Evolutionary conservation across 2,797 vertebrate species (phyloP).

Genomic region (Onychomys torridus): DNA sequence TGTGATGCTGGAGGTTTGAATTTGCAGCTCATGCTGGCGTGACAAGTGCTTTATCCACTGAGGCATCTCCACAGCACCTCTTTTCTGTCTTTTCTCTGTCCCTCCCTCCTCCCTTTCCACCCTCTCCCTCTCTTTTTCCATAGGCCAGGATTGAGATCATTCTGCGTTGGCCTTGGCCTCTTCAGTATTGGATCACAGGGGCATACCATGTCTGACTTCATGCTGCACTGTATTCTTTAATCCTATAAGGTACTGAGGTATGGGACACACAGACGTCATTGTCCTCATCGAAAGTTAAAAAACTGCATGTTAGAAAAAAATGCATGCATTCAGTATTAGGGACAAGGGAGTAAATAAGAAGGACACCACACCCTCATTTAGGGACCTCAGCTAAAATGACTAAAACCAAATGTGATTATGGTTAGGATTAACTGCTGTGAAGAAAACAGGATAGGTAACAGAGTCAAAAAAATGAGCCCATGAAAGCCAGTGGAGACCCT

Average conservation of each 20-base stretch:
- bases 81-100: not conserved
- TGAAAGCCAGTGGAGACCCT: not conserved
- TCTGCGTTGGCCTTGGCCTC: not conserved
- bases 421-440: not conserved
- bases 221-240: not conserved
- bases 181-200: not conserved
- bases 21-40: no score
- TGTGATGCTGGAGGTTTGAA: not conserved
- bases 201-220: fast-evolving
- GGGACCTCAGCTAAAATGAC: no score
- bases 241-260: no score
- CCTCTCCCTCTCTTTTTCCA: not conserved
- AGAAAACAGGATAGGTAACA: not conserved
- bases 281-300: not conserved
- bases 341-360: not conserved
- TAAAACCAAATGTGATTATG: not conserved
- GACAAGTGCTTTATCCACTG: not conserved
- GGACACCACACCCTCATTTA: not conserved
- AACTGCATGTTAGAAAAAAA: not conserved
- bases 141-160: not conserved
- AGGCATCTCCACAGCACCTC: not conserved
- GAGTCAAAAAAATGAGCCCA: not conserved
- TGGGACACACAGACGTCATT: not conserved
- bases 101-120: not conserved
- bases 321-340: not conserved